These are phyloP conservation scores for Mythimna albipuncta DNA, from an alignment of 2,888 invertebrate species.

Conservation along the genomic window DNA sequence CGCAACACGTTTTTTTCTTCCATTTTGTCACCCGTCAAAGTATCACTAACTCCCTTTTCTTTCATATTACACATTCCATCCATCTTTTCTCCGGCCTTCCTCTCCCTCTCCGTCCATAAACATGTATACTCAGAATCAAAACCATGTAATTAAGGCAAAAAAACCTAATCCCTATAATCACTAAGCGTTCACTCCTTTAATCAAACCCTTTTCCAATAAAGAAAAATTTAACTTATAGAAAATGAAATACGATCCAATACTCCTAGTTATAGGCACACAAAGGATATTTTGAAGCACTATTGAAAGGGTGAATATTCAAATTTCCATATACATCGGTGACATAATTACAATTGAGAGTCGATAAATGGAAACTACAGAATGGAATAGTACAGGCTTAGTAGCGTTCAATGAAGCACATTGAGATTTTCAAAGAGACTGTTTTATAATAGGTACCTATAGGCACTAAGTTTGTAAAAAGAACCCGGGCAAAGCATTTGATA, in stretches of 20 bases:
- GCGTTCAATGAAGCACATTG: neutral
- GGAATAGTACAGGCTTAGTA: neutral
- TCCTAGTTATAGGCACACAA: constrained; percentile 7
- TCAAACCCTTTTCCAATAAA: constrained; percentile 2
- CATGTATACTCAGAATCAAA: no score
- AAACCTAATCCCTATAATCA: neutral
- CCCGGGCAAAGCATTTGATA: no score
- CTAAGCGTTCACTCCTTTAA: neutral
- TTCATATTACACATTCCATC: no score
- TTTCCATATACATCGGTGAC: constrained; percentile 34
- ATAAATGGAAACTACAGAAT: neutral
- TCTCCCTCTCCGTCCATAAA: no score
- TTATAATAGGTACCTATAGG: neutral
- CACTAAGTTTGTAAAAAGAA: no score
- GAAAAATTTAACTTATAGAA: neutral
- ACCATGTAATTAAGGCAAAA: no score
- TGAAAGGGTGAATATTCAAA: constrained; percentile 36
- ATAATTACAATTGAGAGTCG: constrained; percentile 28
- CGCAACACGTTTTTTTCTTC: no score
- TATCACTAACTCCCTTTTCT: no score
- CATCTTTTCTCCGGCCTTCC: no score
- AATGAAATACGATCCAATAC: constrained; percentile 8
- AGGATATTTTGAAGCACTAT: constrained; percentile 33
- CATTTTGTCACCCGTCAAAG: no score
- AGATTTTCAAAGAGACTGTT: no score